These are phyloP conservation scores for Cephus spinipes DNA, from an alignment of 2,888 invertebrate genomes.

Conservation along the genomic window DNA sequence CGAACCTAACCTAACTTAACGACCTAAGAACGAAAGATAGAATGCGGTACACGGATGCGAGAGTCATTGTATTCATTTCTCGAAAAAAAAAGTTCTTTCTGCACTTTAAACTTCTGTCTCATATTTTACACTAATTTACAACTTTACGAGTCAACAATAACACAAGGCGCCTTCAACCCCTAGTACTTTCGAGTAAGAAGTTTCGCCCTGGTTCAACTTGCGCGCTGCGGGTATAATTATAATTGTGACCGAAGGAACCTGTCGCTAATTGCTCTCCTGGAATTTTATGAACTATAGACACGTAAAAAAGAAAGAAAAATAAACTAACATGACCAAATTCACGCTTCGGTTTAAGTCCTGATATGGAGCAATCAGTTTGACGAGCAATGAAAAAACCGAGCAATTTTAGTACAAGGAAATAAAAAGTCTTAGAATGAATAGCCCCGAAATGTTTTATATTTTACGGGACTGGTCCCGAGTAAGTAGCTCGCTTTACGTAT, in stretches of 20 bases:
- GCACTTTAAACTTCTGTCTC: not conserved
- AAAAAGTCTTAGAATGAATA: conserved; percentile 2
- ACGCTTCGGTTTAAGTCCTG: not conserved
- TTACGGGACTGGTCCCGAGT: not conserved
- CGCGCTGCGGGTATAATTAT: not conserved
- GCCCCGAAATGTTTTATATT: not conserved
- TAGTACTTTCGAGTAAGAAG: not conserved
- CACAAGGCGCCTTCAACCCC: not conserved
- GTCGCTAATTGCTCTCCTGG: not conserved
- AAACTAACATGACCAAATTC: not conserved
- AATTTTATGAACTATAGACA: not conserved
- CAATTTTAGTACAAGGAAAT: not conserved
- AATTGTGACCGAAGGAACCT: not conserved
- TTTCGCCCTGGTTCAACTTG: not conserved
- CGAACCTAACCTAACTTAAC: not conserved
- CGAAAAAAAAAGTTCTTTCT: not conserved
- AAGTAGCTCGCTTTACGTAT: not conserved
- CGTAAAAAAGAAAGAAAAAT: not conserved
- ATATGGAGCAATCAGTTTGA: not conserved
- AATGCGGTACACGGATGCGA: not conserved
- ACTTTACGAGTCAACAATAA: not conserved
- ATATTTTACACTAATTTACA: not conserved
- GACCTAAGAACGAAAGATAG: not conserved
- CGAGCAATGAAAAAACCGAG: not conserved
- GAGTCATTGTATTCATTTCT: not conserved